A percentile compares a stretch with the other conserved stretches of the same genome.
phyloP scores from a whole-genome alignment of 2,113 vertebrate species.

The Ictalurus furcatus region DNA sequence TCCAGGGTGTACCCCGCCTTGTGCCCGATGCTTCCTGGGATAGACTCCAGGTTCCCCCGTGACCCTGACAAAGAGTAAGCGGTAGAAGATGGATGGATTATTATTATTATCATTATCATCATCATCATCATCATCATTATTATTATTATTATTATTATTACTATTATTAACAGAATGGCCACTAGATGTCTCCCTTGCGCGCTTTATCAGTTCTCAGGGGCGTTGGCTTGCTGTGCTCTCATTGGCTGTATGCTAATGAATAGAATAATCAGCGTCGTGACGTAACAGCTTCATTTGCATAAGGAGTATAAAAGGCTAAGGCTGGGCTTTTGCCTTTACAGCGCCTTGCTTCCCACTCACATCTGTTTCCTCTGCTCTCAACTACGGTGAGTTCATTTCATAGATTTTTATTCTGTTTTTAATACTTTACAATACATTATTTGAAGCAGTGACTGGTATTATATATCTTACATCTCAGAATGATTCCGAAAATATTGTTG shows the following conservation, averaged over 20 bases:
- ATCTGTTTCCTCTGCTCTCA: too few species aligned
- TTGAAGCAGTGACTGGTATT: fast-evolving
- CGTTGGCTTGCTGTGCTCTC: constrained; percentile 1
- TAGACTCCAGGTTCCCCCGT: too few species aligned
- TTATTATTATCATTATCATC: neutral
- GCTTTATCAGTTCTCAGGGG: neutral
- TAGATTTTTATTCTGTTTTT: neutral
- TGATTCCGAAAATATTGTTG: neutral
- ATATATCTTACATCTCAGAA: neutral
- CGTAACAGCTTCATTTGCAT: neutral
- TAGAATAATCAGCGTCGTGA: neutral
- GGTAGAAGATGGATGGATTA: too few species aligned
- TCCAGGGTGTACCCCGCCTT: too few species aligned
- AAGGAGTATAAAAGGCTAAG: neutral
- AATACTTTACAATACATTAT: neutral
- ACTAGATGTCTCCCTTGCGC: neutral
- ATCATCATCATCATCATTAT: neutral
- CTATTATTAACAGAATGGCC: neutral
- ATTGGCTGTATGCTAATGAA: constrained; percentile 6
- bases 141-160: neutral
- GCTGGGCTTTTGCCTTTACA: neutral
- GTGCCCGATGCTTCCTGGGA: too few species aligned
- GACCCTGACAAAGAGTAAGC: too few species aligned
- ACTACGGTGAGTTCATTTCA: neutral
- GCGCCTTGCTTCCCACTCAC: neutral